A percentile compares a stretch with the other conserved stretches of the same genome.
phyloP scores from a whole-genome alignment of 2,888 invertebrate genomes.

The Ophion costatus region DNA sequence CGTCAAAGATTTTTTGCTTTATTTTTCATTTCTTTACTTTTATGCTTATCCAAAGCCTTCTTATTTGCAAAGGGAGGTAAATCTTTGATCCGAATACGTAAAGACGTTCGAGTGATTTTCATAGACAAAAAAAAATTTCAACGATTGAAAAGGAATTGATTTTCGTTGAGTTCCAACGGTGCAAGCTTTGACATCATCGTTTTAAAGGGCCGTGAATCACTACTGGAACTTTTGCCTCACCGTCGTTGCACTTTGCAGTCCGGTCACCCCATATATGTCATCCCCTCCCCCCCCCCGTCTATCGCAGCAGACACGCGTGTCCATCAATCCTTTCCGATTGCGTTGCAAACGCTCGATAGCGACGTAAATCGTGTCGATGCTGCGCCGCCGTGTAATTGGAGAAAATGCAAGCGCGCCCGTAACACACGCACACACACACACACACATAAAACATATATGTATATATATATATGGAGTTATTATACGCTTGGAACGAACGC shows the following conservation, averaged over 20 bases:
- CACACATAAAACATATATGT: too few relatives aligned
- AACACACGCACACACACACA: background rate
- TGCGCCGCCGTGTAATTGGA: constrained; percentile 54
- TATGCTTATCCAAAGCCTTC: too few relatives aligned
- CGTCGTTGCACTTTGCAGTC: background rate
- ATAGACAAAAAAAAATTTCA: background rate
- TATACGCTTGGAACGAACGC: constrained; percentile 28
- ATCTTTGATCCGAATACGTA: too few relatives aligned
- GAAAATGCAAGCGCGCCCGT: constrained; percentile 50
- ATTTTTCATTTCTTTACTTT: too few relatives aligned
- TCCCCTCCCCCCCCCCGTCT: constrained; percentile 8
- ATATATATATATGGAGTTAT: background rate
- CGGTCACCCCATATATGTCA: background rate
- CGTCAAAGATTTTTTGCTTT: too few relatives aligned
- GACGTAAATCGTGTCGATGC: constrained; percentile 55
- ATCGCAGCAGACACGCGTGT: constrained; percentile 17
- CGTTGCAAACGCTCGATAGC: constrained; percentile 47
- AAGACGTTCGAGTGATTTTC: background rate
- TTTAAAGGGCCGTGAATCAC: background rate
- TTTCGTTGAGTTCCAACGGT: background rate
- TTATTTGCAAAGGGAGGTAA: too few relatives aligned
- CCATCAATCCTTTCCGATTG: constrained; percentile 59
- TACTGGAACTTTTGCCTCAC: background rate
- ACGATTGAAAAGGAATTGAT: background rate
- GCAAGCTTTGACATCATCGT: background rate